phyloP scores from a whole-genome alignment of 1,140 invertebrate genomes.

The Hypsibius dujardini region DNA sequence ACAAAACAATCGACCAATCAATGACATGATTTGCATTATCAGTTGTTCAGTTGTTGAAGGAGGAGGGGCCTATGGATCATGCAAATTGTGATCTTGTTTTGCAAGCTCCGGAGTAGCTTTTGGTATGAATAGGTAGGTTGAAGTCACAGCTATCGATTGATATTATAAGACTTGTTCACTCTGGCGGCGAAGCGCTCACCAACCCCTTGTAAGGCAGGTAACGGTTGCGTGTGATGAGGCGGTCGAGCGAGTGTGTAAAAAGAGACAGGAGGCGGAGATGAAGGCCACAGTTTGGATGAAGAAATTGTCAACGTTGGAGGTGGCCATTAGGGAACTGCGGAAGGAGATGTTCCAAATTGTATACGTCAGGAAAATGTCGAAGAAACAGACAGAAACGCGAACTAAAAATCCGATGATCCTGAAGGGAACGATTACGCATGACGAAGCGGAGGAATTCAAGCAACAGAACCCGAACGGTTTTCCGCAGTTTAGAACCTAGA shows the following conservation, averaged over 20 bases:
- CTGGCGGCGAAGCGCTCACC: no score
- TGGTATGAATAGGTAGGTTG: no score
- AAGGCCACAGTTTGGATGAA: neutral
- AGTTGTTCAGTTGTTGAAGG: no score
- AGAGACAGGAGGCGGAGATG: neutral
- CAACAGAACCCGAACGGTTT: neutral
- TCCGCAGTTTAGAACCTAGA: neutral
- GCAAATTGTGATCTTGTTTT: no score
- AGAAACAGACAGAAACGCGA: neutral
- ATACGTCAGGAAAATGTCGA: neutral
- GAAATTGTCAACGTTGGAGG: neutral
- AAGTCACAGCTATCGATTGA: no score
- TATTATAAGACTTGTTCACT: no score
- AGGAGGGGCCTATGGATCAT: no score
- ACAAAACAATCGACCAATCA: no score
- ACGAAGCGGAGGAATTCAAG: neutral
- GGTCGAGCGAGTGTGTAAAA: neutral
- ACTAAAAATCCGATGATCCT: constrained; percentile 9
- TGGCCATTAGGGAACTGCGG: neutral
- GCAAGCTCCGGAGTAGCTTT: no score
- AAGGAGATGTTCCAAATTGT: constrained; percentile 5
- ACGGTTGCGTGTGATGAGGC: neutral
- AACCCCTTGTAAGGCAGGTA: no score
- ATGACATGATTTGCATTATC: no score
- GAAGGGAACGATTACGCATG: neutral